phyloP scores from a whole-genome alignment of 2,113 vertebrate species.

The Probosciger aterrimus region DNA sequence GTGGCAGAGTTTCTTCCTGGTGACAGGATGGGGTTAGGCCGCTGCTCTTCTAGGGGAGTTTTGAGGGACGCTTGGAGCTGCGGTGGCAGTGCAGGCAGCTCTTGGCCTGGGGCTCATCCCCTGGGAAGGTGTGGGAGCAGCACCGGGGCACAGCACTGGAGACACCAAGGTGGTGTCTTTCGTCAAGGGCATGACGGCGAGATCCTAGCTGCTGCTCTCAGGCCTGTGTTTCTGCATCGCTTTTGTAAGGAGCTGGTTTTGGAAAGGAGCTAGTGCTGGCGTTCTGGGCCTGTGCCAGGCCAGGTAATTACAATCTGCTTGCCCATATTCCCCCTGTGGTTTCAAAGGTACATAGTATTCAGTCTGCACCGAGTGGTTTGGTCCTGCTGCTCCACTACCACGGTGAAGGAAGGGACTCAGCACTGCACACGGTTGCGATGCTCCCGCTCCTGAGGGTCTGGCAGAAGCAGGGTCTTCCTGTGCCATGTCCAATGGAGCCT shows the following conservation, averaged over 20 bases:
- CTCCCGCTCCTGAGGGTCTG: not conserved
- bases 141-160: rapidly evolving
- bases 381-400: not conserved
- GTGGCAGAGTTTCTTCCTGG: not conserved
- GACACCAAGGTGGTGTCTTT: not conserved
- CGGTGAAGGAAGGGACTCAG: rapidly evolving
- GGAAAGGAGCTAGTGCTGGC: not conserved
- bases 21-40: rapidly evolving
- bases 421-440: not conserved
- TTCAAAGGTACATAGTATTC: not conserved
- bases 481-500: not conserved
- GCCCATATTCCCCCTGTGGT: not conserved
- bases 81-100: rapidly evolving
- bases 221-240: rapidly evolving
- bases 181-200: rapidly evolving
- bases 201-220: not conserved
- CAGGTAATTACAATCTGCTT: constrained; percentile 9
- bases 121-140: rapidly evolving
- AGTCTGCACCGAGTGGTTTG: not conserved
- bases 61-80: not conserved
- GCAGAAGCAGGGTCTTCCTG: not conserved
- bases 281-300: not conserved
- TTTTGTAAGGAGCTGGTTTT: not conserved
- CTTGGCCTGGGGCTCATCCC: rapidly evolving
- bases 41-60: not conserved